A percentile compares a stretch with the other conserved stretches of the same genome.
These are phyloP conservation scores for Ophthalmolycus amberensis DNA, from an alignment of 2,113 vertebrate species.

Conservation along the genomic window DNA sequence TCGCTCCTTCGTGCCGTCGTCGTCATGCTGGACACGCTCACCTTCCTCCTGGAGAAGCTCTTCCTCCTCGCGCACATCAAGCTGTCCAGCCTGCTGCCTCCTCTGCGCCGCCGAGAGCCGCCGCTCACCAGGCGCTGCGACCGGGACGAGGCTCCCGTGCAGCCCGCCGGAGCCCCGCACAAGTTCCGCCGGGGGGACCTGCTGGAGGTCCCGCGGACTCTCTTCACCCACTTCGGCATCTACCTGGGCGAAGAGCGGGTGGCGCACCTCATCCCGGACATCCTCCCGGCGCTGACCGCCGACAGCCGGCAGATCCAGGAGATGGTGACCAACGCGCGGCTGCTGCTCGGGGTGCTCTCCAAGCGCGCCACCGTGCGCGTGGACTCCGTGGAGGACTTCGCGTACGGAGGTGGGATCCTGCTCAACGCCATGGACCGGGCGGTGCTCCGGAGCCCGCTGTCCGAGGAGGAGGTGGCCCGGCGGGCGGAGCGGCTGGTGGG, in stretches of 20 bases:
- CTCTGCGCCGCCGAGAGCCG: conserved; percentile 34
- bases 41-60: conserved; percentile 88
- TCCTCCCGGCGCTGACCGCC: conserved; percentile 86
- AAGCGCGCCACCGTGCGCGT: conserved; percentile 90
- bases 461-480: conserved; percentile 87
- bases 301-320: conserved; percentile 80
- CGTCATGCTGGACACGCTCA: conserved; percentile 84
- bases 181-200: conserved; percentile 89
- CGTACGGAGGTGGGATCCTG: conserved; percentile 89
- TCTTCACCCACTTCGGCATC: conserved; percentile 96
- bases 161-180: conserved; percentile 10
- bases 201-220: conserved; percentile 93
- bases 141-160: conserved; percentile 25
- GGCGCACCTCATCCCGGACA: conserved; percentile 96
- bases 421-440: conserved; percentile 89
- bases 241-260: conserved; percentile 93
- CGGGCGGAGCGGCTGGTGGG: conserved; percentile 91
- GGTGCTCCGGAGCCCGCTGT: conserved; percentile 78
- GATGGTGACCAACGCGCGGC: conserved; percentile 92
- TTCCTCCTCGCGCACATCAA: conserved; percentile 86
- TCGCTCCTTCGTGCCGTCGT: too few relatives aligned
- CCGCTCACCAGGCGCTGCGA: conserved; percentile 35
- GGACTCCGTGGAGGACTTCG: conserved; percentile 96
- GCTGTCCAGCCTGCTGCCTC: conserved; percentile 73
- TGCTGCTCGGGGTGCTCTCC: conserved; percentile 90